phyloP scores from a whole-genome alignment of 1,140 invertebrate genomes.

The Apis cerana region DNA sequence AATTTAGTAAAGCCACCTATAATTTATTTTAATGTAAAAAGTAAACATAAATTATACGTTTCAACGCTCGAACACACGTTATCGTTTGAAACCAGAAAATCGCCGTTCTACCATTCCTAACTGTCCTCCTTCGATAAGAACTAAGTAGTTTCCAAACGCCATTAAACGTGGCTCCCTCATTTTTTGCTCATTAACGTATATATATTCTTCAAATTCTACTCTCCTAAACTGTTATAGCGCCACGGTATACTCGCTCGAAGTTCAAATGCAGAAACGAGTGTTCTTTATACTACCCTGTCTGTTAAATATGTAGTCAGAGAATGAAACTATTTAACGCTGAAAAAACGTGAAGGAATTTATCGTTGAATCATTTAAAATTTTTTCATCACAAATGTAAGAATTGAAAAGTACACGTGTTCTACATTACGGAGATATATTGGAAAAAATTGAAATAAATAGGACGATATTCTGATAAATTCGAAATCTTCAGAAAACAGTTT shows the following conservation, averaged over 20 bases:
- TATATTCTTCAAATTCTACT: conserved; percentile 12
- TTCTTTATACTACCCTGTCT: not conserved
- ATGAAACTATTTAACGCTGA: conserved; percentile 43
- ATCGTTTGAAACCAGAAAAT: too few species aligned
- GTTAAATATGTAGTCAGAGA: not conserved
- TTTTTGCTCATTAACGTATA: not conserved
- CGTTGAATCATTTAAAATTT: conserved; percentile 15
- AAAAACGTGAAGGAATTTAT: conserved; percentile 42
- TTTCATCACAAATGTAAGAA: not conserved
- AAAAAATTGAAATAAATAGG: too few species aligned
- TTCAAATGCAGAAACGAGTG: conserved; percentile 23
- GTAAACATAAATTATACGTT: too few species aligned
- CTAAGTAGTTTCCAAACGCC: not conserved
- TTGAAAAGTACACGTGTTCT: too few species aligned
- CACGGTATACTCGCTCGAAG: not conserved
- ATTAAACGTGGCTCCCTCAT: not conserved
- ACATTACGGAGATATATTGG: too few species aligned
- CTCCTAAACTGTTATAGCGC: not conserved
- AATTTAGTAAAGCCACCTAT: too few species aligned
- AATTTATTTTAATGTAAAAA: too few species aligned
- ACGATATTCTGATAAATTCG: too few species aligned
- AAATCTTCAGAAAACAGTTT: too few species aligned
- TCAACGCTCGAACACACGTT: too few species aligned
- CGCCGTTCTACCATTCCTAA: too few species aligned
- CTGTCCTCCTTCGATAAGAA: not conserved